phyloP scores from a whole-genome alignment of 2,888 invertebrate genomes.

The Leistus spinibarbis region DNA sequence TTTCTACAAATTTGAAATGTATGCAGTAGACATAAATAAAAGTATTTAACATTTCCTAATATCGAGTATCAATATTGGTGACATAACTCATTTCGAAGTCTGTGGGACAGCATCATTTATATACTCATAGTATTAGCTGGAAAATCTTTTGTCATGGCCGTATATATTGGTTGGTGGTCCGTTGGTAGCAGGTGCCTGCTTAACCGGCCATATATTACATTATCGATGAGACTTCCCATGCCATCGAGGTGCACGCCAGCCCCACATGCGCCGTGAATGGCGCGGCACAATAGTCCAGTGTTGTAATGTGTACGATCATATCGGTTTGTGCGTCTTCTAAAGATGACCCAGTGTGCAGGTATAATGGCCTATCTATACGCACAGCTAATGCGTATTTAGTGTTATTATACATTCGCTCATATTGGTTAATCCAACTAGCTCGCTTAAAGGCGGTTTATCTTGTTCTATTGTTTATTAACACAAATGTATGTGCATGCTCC shows the following conservation, averaged over 20 bases:
- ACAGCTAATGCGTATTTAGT: conserved; percentile 37
- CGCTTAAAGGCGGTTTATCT: not conserved
- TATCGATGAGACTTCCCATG: conserved; percentile 46
- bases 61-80: too few relatives aligned
- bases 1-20: too few relatives aligned
- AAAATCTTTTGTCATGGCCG: not conserved
- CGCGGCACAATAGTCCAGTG: conserved; percentile 10
- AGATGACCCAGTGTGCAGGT: conserved; percentile 30
- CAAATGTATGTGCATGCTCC: not conserved
- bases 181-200: conserved; percentile 44
- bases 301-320: conserved; percentile 17
- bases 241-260: not conserved
- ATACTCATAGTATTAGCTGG: not conserved
- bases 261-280: not conserved
- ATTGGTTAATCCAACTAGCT: conserved; percentile 3
- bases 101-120: not conserved
- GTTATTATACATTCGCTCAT: conserved; percentile 28
- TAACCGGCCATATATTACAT: conserved; percentile 50
- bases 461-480: not conserved
- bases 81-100: too few relatives aligned
- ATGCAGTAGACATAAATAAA: too few relatives aligned
- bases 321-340: conserved; percentile 14
- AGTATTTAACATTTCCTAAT: too few relatives aligned
- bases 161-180: conserved; percentile 9
- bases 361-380: conserved; percentile 21